Percentiles rank a stretch among this genome's conserved stretches.
Conservation (phyloP, 2,797 vertebrate genomes). For the Thripadectes ignobilis region DNA sequence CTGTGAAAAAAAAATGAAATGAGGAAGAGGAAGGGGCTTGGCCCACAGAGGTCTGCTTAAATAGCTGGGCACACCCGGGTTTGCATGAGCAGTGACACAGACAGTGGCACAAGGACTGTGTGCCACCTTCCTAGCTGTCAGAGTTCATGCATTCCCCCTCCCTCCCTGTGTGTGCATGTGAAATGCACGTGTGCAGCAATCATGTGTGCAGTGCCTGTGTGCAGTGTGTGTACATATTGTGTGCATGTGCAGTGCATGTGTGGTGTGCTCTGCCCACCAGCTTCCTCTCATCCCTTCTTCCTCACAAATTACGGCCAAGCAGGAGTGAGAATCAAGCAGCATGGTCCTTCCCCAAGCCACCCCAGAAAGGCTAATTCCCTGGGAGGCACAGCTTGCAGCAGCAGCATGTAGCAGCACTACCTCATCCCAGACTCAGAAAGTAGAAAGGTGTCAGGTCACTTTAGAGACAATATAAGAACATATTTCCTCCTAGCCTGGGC, state of each 20-base stretch:
- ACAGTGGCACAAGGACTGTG: neutral
- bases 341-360: neutral
- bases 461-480: neutral
- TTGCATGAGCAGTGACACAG: rapidly evolving
- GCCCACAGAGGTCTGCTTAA: neutral
- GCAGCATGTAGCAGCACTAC: neutral
- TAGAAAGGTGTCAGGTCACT: neutral
- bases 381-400: neutral
- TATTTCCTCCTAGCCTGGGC: neutral
- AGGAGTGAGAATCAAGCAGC: neutral
- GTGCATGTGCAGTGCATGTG: neutral
- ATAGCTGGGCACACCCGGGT: neutral
- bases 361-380: neutral
- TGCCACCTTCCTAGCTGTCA: neutral
- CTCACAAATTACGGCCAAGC: neutral
- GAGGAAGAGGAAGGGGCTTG: neutral
- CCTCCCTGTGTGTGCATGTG: rapidly evolving
- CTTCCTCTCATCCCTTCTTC: neutral
- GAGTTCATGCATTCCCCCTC: rapidly evolving
- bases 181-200: rapidly evolving
- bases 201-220: neutral
- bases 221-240: rapidly evolving
- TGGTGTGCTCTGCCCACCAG: neutral
- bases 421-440: too few species aligned
- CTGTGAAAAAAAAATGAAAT: neutral